Percentiles rank a stretch among this genome's conserved stretches.
These are phyloP conservation scores for Pteronura brasiliensis DNA, from an alignment of 2,113 vertebrate species.

Conservation along the genomic window DNA sequence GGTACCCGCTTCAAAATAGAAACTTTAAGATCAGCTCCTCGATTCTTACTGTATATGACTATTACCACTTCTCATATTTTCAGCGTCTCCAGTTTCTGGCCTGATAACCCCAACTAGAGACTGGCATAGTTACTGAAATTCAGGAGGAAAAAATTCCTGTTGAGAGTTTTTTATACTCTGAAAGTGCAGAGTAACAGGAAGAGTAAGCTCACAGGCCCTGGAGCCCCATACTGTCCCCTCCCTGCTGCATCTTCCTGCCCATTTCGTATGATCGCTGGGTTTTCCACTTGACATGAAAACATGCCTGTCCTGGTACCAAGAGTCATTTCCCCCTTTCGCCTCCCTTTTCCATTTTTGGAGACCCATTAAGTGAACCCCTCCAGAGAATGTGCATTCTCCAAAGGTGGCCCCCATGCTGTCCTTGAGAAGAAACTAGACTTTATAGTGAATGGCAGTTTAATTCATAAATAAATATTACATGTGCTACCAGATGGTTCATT, in stretches of 20 bases:
- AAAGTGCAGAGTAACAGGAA: not conserved
- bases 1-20: not conserved
- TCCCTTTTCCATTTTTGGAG: not conserved
- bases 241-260: not conserved
- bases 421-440: conserved; percentile 55
- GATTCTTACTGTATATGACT: not conserved
- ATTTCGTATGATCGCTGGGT: not conserved
- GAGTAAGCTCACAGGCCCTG: not conserved
- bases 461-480: conserved; percentile 84
- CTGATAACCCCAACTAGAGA: not conserved
- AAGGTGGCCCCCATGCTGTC: not conserved
- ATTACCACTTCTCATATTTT: not conserved
- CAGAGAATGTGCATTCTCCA: not conserved
- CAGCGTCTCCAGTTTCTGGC: not conserved
- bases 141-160: not conserved
- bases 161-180: not conserved
- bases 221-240: not conserved
- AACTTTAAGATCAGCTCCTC: not conserved
- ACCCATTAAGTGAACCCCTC: not conserved
- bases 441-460: conserved; percentile 9
- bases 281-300: not conserved
- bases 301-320: not conserved
- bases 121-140: not conserved
- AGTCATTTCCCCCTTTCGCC: not conserved
- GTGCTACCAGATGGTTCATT: conserved; percentile 82